Evolutionary conservation across 2,797 vertebrate species (phyloP).

Genomic region (Hapalemur alaotrensis): DNA sequence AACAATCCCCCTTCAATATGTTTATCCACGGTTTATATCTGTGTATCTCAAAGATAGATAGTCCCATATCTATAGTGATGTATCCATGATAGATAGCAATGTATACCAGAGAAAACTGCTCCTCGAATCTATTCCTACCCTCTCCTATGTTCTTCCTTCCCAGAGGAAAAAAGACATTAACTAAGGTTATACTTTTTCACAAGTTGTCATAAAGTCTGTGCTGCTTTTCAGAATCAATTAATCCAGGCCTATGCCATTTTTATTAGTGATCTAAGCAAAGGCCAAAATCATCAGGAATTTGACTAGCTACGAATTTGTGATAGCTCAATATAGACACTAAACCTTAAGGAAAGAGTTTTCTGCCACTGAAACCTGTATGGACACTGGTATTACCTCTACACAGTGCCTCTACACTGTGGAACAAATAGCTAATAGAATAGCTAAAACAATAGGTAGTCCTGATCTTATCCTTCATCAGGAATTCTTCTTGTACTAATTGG

Average conservation of each 20-base stretch:
- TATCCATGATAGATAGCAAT: background rate
- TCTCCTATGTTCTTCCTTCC: background rate
- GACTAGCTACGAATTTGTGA: background rate
- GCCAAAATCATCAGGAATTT: background rate
- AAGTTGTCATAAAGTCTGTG: background rate
- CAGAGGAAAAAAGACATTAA: background rate
- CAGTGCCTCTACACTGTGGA: background rate
- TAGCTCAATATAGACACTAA: background rate
- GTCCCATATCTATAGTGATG: background rate
- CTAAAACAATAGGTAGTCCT: background rate
- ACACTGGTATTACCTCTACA: background rate
- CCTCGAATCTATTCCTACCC: background rate
- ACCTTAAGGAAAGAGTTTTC: background rate
- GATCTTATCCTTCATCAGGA: background rate
- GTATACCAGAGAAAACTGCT: background rate
- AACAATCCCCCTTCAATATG: background rate
- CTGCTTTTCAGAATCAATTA: background rate
- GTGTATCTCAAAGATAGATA: background rate
- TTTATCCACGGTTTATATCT: background rate
- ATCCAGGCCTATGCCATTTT: background rate
- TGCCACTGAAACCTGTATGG: background rate
- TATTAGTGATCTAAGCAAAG: slow-evolving; percentile 5
- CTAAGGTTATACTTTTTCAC: background rate
- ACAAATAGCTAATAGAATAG: background rate
- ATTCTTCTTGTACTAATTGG: background rate